phyloP scores from a whole-genome alignment of 2,888 invertebrate genomes.

The Agrilus biguttatus region DNA sequence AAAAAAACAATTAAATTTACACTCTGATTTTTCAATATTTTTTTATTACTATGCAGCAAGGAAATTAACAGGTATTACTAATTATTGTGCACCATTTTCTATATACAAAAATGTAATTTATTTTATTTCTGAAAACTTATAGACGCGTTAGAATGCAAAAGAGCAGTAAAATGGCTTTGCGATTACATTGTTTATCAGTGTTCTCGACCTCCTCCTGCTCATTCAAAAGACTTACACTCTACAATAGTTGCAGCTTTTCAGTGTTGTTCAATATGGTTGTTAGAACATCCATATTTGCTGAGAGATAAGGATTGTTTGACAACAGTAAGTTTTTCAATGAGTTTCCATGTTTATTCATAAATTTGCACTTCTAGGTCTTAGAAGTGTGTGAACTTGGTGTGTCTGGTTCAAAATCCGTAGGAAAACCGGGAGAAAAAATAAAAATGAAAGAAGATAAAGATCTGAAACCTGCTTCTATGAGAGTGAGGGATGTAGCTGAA shows the following conservation, averaged over 20 bases:
- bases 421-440: conserved; percentile 76
- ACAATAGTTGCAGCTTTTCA: conserved; percentile 87
- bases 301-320: conserved; percentile 85
- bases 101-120: neutral
- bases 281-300: conserved; percentile 77
- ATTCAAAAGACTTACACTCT: conserved; percentile 88
- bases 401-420: conserved; percentile 81
- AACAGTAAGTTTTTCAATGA: conserved; percentile 41
- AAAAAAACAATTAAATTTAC: neutral
- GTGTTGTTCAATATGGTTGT: conserved; percentile 84
- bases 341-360: neutral
- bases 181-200: conserved; percentile 95
- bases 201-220: conserved; percentile 83
- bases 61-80: conserved; percentile 35
- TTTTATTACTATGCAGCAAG: conserved; percentile 26
- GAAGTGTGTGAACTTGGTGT: conserved; percentile 97
- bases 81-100: neutral
- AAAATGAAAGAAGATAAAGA: conserved; percentile 94
- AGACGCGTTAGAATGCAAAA: conserved; percentile 81
- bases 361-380: conserved; percentile 31
- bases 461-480: conserved; percentile 90
- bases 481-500: conserved; percentile 96
- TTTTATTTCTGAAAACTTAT: conserved; percentile 6
- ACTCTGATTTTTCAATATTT: no score
- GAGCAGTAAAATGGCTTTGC: conserved; percentile 94